Percentiles rank a stretch among this genome's conserved stretches.
Conservation (phyloP, 2,797 vertebrate genomes). For the Anguilla marmorata region DNA sequence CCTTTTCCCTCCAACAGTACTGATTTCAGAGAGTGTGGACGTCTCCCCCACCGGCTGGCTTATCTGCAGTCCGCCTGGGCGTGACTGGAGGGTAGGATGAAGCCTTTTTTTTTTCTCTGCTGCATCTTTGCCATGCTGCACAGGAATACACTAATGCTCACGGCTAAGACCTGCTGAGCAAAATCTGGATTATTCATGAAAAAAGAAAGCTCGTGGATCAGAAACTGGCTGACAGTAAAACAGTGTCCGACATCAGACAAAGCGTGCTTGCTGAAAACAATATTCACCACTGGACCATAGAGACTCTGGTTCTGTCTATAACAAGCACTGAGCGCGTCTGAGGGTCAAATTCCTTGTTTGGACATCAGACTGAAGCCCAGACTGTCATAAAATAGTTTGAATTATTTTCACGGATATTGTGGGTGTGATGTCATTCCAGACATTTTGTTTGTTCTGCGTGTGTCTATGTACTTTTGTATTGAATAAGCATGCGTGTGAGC, state of each 20-base stretch:
- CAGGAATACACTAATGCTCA: neutral
- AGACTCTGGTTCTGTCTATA: neutral
- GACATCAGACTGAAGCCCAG: neutral
- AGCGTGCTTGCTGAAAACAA: neutral
- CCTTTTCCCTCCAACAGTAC: conserved; percentile 1
- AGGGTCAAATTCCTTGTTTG: neutral
- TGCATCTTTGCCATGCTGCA: conserved; percentile 6
- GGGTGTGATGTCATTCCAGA: neutral
- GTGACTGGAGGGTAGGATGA: conserved; percentile 13
- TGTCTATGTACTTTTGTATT: neutral
- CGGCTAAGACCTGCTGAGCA: conserved; percentile 15
- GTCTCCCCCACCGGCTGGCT: conserved; percentile 9
- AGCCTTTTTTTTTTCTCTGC: neutral
- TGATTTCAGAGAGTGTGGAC: neutral
- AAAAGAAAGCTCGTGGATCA: conserved; percentile 13
- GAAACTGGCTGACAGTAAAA: conserved; percentile 10
- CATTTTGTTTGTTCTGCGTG: neutral
- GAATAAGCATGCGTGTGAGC: neutral
- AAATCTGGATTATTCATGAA: conserved; percentile 19
- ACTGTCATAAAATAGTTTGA: neutral
- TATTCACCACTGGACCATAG: neutral
- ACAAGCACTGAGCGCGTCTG: neutral
- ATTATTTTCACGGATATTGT: neutral
- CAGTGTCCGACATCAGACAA: conserved; percentile 15
- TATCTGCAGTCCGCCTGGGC: conserved; percentile 8